A percentile compares a stretch with the other conserved stretches of the same genome.
Conservation (phyloP, 2,797 vertebrate genomes). For the Scomberomorus guttatus region DNA sequence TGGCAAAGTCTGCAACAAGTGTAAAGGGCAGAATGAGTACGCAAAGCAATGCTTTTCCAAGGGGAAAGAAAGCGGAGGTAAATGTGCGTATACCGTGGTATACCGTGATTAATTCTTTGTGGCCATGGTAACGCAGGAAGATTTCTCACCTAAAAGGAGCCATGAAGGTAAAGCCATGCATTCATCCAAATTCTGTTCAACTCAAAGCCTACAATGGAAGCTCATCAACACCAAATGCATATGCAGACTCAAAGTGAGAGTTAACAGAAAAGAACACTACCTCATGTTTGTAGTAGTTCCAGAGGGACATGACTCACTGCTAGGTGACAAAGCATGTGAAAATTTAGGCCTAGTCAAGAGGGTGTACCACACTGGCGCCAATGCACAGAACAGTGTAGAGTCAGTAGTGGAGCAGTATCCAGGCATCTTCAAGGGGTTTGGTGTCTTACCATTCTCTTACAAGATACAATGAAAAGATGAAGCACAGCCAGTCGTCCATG, state of each 20-base stretch:
- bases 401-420: not conserved
- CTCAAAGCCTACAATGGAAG: slow-evolving; percentile 1
- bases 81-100: not conserved
- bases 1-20: not conserved
- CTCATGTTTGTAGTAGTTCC: not conserved
- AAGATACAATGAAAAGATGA: slow-evolving; percentile 46
- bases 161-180: not conserved
- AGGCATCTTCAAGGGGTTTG: slow-evolving; percentile 15
- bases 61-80: not conserved
- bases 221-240: not conserved
- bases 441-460: slow-evolving; percentile 32
- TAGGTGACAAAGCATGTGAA: not conserved
- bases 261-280: not conserved
- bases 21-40: not conserved
- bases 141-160: not conserved
- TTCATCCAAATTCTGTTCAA: not conserved
- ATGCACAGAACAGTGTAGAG: too few species aligned
- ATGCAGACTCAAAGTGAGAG: not conserved
- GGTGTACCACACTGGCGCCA: not conserved
- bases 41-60: not conserved
- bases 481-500: slow-evolving; percentile 40
- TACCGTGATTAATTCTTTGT: not conserved
- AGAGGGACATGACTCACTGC: not conserved
- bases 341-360: not conserved
- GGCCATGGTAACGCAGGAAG: not conserved